A percentile compares a stretch with the other conserved stretches of the same genome.
Evolutionary conservation across 2,113 vertebrate species (phyloP).

Genomic region (Rhinichthys klamathensis): DNA sequence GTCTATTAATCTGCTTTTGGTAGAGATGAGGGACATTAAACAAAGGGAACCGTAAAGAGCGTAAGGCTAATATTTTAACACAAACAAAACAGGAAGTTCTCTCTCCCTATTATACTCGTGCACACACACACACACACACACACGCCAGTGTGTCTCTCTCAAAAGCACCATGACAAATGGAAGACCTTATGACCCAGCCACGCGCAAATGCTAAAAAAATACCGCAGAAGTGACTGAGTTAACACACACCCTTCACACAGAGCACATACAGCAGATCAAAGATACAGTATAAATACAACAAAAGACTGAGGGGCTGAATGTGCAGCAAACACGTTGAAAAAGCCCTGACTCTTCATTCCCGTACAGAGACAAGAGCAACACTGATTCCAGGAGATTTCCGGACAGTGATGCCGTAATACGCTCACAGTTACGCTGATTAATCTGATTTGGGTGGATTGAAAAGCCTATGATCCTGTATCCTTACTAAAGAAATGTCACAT

Average conservation of each 20-base stretch:
- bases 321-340: neutral
- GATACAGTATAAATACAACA: neutral
- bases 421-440: neutral
- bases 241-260: neutral
- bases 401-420: neutral
- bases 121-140: too few species aligned
- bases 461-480: neutral
- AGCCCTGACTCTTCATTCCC: conserved; percentile 24
- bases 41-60: neutral
- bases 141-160: neutral
- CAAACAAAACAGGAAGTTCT: too few species aligned
- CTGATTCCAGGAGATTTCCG: neutral
- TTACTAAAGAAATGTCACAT: neutral
- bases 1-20: neutral
- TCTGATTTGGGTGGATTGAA: neutral
- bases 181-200: conserved; percentile 21
- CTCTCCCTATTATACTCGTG: too few species aligned
- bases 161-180: conserved; percentile 21
- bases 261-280: neutral
- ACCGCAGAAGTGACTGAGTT: neutral
- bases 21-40: neutral
- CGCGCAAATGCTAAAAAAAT: neutral
- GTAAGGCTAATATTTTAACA: neutral
- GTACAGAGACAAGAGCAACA: neutral
- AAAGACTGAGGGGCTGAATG: neutral